phyloP scores from a whole-genome alignment of 2,797 vertebrate genomes.

The Buphagus erythrorhynchus region DNA sequence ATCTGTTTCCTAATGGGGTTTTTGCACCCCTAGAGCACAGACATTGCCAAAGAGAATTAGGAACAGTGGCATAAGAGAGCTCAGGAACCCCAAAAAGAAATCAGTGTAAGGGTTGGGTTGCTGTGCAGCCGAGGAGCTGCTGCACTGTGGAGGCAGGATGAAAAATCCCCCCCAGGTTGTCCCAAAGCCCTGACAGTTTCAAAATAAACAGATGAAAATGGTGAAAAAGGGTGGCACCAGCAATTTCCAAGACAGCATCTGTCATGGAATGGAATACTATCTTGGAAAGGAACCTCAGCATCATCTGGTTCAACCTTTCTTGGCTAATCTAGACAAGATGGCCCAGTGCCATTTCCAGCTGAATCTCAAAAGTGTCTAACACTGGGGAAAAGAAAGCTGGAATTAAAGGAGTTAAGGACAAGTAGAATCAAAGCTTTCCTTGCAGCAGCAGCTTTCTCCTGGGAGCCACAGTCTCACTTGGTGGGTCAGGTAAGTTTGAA shows the following conservation, averaged over 20 bases:
- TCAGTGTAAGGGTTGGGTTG: background rate
- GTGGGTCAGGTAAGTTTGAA: background rate
- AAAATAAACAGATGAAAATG: background rate
- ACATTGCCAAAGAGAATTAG: background rate
- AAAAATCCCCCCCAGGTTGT: background rate
- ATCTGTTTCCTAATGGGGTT: background rate
- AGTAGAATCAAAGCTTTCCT: background rate
- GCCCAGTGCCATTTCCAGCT: background rate
- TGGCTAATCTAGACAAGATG: background rate
- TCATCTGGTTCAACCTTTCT: background rate
- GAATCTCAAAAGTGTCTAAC: background rate
- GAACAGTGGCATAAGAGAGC: background rate
- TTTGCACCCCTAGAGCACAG: background rate
- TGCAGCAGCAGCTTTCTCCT: background rate
- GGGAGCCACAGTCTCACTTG: background rate
- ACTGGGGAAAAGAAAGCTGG: background rate
- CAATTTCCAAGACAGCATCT: background rate
- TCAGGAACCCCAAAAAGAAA: background rate
- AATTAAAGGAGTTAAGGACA: background rate
- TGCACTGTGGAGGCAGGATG: background rate
- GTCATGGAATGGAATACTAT: background rate
- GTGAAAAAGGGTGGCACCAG: background rate
- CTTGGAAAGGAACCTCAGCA: background rate
- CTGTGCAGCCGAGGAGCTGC: rapidly evolving
- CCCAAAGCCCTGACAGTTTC: background rate